phyloP scores from a whole-genome alignment of 2,888 invertebrate genomes.

The Nomada hirtipes region DNA sequence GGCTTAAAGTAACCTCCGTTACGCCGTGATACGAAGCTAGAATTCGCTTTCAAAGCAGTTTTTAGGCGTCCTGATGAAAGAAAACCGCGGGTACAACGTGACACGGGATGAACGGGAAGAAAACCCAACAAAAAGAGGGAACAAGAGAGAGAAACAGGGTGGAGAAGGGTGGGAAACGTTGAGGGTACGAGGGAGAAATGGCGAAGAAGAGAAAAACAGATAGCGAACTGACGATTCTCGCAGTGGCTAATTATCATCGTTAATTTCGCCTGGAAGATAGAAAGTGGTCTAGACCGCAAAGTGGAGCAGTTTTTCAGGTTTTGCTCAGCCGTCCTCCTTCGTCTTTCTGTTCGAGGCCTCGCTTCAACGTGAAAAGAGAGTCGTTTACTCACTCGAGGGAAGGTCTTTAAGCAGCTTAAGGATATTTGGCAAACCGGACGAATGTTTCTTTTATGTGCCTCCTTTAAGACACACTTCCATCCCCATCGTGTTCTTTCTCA shows the following conservation, averaged over 20 bases:
- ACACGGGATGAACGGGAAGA: background rate
- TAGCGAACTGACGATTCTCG: conserved; percentile 1
- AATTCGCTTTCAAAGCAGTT: conserved; percentile 38
- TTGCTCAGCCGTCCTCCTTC: background rate
- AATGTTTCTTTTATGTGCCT: conserved; percentile 61
- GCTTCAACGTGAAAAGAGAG: conserved; percentile 11
- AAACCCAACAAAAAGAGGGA: too few species aligned
- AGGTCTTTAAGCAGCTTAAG: conserved; percentile 47
- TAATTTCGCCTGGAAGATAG: conserved; percentile 55
- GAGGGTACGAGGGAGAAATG: too few species aligned
- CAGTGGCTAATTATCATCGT: conserved; percentile 57
- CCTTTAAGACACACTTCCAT: conserved; percentile 45
- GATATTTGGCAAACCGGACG: conserved; percentile 66
- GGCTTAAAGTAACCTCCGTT: conserved; percentile 69
- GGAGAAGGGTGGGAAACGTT: background rate
- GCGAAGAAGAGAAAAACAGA: background rate
- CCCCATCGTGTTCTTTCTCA: conserved; percentile 49
- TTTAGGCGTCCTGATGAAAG: conserved; percentile 42
- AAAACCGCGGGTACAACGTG: conserved; percentile 43
- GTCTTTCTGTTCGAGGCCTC: conserved; percentile 21
- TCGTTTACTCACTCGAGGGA: conserved; percentile 29
- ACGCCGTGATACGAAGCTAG: conserved; percentile 31
- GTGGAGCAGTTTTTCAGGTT: conserved; percentile 43
- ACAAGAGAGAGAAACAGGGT: background rate
- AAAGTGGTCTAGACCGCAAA: conserved; percentile 29